Percentiles rank a stretch among this genome's conserved stretches.
Evolutionary conservation across 2,113 vertebrate genomes (phyloP).

Genomic region (Alexandromys fortis): DNA sequence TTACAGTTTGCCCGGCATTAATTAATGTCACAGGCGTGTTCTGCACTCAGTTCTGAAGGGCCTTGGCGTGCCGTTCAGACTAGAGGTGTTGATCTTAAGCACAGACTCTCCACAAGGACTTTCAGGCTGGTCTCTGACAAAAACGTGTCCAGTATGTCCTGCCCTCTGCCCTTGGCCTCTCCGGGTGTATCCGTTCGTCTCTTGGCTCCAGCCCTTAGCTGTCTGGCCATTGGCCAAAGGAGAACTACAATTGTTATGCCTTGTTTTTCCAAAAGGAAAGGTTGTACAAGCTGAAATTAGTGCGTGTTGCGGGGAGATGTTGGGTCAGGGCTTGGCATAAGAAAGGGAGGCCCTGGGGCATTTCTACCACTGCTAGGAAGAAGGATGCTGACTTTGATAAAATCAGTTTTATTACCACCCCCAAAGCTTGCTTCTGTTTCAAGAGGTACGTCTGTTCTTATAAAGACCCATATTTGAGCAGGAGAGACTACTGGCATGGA

Average conservation of each 20-base stretch:
- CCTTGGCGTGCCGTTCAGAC: neutral
- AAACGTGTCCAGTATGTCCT: slow-evolving; percentile 55
- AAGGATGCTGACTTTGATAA: neutral
- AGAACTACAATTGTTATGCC: slow-evolving; percentile 46
- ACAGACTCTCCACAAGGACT: neutral
- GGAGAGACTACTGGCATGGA: neutral
- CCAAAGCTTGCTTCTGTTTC: neutral
- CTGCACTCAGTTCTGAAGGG: slow-evolving; percentile 47
- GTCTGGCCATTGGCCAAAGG: slow-evolving; percentile 67
- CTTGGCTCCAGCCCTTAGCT: slow-evolving; percentile 5
- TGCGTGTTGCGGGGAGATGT: neutral
- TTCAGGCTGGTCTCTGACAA: slow-evolving; percentile 16
- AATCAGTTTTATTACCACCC: neutral
- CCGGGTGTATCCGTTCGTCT: slow-evolving; percentile 57
- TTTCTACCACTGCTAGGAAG: neutral
- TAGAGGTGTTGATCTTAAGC: neutral
- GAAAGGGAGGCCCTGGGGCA: neutral
- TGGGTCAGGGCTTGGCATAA: slow-evolving; percentile 9
- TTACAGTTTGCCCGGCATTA: slow-evolving; percentile 74
- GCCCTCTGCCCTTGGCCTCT: slow-evolving; percentile 60
- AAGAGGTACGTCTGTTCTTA: neutral
- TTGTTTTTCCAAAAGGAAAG: slow-evolving; percentile 73
- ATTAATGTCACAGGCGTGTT: slow-evolving; percentile 77
- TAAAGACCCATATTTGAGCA: neutral
- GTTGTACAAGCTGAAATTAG: slow-evolving; percentile 4